Evolutionary conservation across 2,888 invertebrate genomes (phyloP), one percentile per base, ranked within the genome.

Genomic region (Tupiocoris notatus): DNA sequence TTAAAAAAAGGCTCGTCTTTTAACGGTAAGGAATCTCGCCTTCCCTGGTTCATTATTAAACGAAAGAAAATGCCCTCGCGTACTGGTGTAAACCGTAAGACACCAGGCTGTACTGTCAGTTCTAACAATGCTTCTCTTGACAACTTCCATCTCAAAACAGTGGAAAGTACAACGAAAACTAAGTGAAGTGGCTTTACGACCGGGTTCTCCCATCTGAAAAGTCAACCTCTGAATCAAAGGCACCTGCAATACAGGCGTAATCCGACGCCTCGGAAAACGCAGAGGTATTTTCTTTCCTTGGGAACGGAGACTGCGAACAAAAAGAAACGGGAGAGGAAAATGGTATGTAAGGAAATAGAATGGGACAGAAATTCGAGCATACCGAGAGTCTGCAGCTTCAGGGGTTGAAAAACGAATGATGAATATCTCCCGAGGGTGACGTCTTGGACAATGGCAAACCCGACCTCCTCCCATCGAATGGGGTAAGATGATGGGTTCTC

Each of bases 381-480:
- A 39, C 39, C 39, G 39, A 39, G 39, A 39, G 12, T 12, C 39
- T 39, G 6, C 12, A 39, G 39, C 39, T 39, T 39, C n/a, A 12
- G 39, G 39, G 39, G 6, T 12, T 39, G 39, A 39, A 39, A 12
- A 12, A 39, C 59, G 70, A 70, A 70, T 70, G 70, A 70, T 70
- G 70, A 70, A 70, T 70, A 70, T 70, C 54, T 70, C 70, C 70
- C 70, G n/a, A 7, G 61, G 70, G 70, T 70, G 70, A 70, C 70
- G 70, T 70, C 70, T 24, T 18, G 70, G 70, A 70, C 70, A 70
- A 70, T 70, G 61, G 70, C 70, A 25, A 12, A 24, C 70, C 18
- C 39, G 6, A 39, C 39, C 39, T 39, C 3, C 39, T 39, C 6
- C 39, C 39, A 7, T 39, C 12, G 6, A 39, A 39, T 12, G n/a